phyloP scores from a whole-genome alignment of 2,888 invertebrate species.

The Liodrosophila aerea region DNA sequence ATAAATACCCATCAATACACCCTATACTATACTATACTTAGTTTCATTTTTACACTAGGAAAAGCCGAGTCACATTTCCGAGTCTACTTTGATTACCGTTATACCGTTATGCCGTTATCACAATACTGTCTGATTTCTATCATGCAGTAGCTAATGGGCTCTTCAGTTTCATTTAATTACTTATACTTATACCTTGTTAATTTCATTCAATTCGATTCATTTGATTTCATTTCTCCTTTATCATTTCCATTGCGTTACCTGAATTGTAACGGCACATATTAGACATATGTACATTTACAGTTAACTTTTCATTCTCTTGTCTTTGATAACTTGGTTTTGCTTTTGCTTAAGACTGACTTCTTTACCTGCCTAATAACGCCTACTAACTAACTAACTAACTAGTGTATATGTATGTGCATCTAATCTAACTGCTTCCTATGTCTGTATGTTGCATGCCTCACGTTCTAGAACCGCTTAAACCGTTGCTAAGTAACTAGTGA shows the following conservation, averaged over 20 bases:
- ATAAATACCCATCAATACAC: conserved; percentile 29
- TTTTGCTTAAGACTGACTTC: conserved; percentile 46
- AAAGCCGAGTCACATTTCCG: too few relatives aligned
- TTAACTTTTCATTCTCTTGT: conserved; percentile 35
- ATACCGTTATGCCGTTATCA: too few relatives aligned
- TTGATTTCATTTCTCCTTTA: neutral
- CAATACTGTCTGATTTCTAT: conserved; percentile 9
- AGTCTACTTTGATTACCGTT: too few relatives aligned
- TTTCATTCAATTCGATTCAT: conserved; percentile 7
- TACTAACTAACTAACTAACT: conserved; percentile 1
- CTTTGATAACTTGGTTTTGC: conserved; percentile 46
- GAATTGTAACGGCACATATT: neutral
- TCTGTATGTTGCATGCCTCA: too few relatives aligned
- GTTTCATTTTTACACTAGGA: too few relatives aligned
- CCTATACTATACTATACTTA: conserved; percentile 19
- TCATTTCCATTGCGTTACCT: neutral
- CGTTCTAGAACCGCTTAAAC: too few relatives aligned
- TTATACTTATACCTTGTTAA: conserved; percentile 10
- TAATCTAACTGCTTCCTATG: neutral
- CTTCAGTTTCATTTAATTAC: conserved; percentile 23
- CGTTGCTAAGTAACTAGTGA: too few relatives aligned
- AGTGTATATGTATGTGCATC: conserved; percentile 28
- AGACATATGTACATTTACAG: conserved; percentile 19
- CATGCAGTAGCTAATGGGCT: conserved; percentile 14
- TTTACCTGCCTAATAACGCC: conserved; percentile 19